Evolutionary conservation across 2,888 invertebrate species (phyloP).

Genomic region (Sipha maydis): DNA sequence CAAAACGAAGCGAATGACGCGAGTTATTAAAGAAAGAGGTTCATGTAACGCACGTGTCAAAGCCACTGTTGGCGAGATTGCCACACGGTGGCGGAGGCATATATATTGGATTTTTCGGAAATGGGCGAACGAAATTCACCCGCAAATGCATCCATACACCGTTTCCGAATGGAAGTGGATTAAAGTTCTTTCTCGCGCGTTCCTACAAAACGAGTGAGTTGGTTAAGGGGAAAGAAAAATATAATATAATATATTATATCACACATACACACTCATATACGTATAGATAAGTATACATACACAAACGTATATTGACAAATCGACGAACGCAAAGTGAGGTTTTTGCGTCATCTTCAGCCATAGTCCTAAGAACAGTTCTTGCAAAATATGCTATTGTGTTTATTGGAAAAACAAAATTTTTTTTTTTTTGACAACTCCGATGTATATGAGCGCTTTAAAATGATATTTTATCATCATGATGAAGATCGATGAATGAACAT

Average conservation of each 20-base stretch:
- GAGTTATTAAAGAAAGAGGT: conserved; percentile 34
- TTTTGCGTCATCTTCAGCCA: background rate
- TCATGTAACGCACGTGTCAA: conserved; percentile 54
- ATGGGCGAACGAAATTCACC: conserved; percentile 58
- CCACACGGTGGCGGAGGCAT: conserved; percentile 14
- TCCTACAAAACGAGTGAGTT: background rate
- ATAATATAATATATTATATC: background rate
- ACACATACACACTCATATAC: background rate
- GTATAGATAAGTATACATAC: background rate
- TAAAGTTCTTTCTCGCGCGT: conserved; percentile 28
- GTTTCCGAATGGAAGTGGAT: conserved; percentile 55
- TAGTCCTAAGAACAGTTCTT: background rate
- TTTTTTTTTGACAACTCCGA: no score
- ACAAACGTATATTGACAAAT: background rate
- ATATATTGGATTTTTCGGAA: conserved; percentile 62
- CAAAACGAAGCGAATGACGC: background rate
- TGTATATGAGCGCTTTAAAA: no score
- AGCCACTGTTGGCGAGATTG: conserved; percentile 11
- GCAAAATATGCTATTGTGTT: background rate
- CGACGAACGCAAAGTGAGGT: conserved; percentile 13
- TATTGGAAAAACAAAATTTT: no score
- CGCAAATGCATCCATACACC: background rate
- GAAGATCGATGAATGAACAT: no score
- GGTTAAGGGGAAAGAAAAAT: background rate
- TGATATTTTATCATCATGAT: no score